phyloP scores from a whole-genome alignment of 2,888 invertebrate species.

The Exephanes ischioxanthus region DNA sequence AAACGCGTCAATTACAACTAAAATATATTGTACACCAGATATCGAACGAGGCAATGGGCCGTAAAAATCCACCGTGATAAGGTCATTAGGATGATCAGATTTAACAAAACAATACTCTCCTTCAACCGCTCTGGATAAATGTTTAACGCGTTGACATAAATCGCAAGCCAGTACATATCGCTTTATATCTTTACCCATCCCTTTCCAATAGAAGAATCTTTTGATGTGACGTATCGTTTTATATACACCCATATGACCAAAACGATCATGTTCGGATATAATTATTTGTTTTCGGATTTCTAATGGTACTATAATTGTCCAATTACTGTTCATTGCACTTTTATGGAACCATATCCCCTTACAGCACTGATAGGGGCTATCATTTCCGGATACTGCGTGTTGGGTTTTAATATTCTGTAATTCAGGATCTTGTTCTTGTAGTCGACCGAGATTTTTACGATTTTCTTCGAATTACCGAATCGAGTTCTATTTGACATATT shows the following conservation, averaged over 20 bases:
- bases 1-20: slow-evolving; percentile 43
- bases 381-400: neutral
- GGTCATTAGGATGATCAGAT: slow-evolving; percentile 9
- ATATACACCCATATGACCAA: slow-evolving; percentile 24
- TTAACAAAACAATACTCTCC: slow-evolving; percentile 15
- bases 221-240: slow-evolving; percentile 27
- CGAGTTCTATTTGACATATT: neutral
- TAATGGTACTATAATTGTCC: slow-evolving; percentile 19
- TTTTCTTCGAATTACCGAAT: neutral
- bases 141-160: slow-evolving; percentile 31
- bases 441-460: neutral
- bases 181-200: slow-evolving; percentile 23
- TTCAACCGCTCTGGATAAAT: neutral
- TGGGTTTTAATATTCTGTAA: neutral
- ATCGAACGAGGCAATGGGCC: slow-evolving; percentile 21
- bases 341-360: slow-evolving; percentile 16
- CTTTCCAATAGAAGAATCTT: slow-evolving; percentile 38
- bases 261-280: slow-evolving; percentile 12
- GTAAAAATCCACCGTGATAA: slow-evolving; percentile 41
- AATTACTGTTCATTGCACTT: neutral
- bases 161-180: slow-evolving; percentile 4
- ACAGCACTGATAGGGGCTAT: neutral
- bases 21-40: slow-evolving; percentile 39
- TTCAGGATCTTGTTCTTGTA: slow-evolving; percentile 10
- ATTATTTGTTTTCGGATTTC: neutral